Base-by-base conservation (phyloP, 2,113 vertebrate species). In the Zeus faber region DNA sequence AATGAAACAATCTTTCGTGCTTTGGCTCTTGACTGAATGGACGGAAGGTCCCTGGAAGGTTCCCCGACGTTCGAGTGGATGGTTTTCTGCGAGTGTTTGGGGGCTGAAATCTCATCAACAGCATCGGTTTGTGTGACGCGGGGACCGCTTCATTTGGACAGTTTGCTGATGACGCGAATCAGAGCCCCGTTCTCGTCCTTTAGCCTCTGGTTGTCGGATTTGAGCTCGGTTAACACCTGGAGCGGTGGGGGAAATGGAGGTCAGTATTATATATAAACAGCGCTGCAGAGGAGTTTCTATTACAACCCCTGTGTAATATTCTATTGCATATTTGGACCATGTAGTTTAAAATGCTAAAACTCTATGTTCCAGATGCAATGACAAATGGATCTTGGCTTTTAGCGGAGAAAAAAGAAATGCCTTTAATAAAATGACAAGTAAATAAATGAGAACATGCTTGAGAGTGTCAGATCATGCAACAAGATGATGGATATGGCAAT, bases 151-250 rank as follows among this genome's bases (percentile, higher is more conserved):
- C n/a, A n/a, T n/a, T n/a, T n/a, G n/a, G n/a, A 99, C 66, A 98
- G 90, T 82, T 99, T 99, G 90, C 95, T 97, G 92, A 99, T 99
- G 85, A 99, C 96, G 77, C 96, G 86, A 80, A 99, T 98, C 78
- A 99, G 92, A 53, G 96, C 95, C 35, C 95, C 96, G 0, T 99
- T 99, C 81, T 99, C 96, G 14, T 99, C 96, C 85, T 98, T 99
- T 74, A 99, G 91, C 81, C 95, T 89, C 85, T 97, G 93, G 89
- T 99, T 99, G 89, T 99, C 96, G 0, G 95, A 95, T 78, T 96
- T 97, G 81, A 99, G 91, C 62, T 98, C 96, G 47, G 92, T 93
- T 83, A 99, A 90, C 84, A 94, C 87, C 97, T 98, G 84, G 21
- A 57, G 2, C 64, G 73, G 40, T 58, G 37, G 21, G 8, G 37